A percentile compares a stretch with the other conserved stretches of the same genome.
Conservation (phyloP, 2,113 vertebrate genomes). For the Hylia prasina region DNA sequence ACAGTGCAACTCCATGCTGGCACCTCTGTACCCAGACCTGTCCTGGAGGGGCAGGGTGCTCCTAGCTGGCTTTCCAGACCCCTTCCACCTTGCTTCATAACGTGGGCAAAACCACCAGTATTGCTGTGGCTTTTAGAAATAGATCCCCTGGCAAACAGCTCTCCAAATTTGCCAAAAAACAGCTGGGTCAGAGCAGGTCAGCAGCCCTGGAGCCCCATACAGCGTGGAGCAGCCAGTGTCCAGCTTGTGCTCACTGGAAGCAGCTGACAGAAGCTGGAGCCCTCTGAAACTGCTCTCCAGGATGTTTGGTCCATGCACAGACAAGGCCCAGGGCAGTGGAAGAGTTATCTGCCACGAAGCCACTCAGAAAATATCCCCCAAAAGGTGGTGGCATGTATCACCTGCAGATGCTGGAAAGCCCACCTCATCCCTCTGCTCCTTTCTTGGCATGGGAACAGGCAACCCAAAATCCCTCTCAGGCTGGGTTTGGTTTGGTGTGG, state of each 20-base stretch:
- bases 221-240: background rate
- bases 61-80: background rate
- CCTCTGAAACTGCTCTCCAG: background rate
- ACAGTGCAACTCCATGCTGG: accelerated
- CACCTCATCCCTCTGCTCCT: background rate
- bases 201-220: accelerated
- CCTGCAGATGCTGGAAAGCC: background rate
- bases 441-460: background rate
- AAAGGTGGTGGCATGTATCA: background rate
- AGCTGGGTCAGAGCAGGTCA: background rate
- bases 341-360: background rate
- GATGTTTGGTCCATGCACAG: background rate
- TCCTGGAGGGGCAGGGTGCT: background rate
- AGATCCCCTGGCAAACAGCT: background rate
- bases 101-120: accelerated
- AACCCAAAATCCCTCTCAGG: background rate
- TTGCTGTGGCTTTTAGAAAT: accelerated
- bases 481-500: accelerated
- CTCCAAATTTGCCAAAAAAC: background rate
- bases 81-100: background rate
- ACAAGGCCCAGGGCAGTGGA: accelerated
- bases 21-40: accelerated
- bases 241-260: background rate
- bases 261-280: accelerated
- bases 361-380: background rate